A percentile compares a stretch with the other conserved stretches of the same genome.
These are phyloP conservation scores for Enteromius radiatus DNA, from an alignment of 2,797 vertebrate species.

Conservation along the genomic window DNA sequence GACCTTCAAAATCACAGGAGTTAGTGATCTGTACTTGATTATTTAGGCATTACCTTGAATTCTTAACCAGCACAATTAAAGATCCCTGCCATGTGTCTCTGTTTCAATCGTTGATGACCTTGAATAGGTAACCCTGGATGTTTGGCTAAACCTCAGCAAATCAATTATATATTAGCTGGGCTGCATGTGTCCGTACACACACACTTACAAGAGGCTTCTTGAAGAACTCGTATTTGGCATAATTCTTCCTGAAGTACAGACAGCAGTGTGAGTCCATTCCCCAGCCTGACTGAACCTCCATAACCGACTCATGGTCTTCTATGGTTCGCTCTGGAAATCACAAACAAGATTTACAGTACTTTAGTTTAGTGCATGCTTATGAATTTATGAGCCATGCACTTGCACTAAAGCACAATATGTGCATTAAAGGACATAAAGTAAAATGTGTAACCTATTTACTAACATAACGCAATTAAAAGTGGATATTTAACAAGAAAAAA, in stretches of 20 bases:
- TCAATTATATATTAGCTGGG: slow-evolving; percentile 37
- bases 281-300: slow-evolving; percentile 91
- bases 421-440: not conserved
- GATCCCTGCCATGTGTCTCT: slow-evolving; percentile 14
- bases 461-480: not conserved
- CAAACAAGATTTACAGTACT: not conserved
- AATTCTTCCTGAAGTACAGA: slow-evolving; percentile 96
- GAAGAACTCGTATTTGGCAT: slow-evolving; percentile 98
- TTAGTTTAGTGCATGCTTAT: not conserved
- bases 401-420: not conserved
- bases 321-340: slow-evolving; percentile 86
- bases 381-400: not conserved
- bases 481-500: not conserved
- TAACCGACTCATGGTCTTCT: slow-evolving; percentile 94
- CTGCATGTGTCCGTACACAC: slow-evolving; percentile 2
- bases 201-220: slow-evolving; percentile 90
- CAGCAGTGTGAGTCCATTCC: slow-evolving; percentile 90
- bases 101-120: slow-evolving; percentile 42
- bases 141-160: slow-evolving; percentile 26
- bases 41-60: slow-evolving; percentile 30
- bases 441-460: not conserved
- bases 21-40: slow-evolving; percentile 19
- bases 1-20: slow-evolving; percentile 3
- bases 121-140: slow-evolving; percentile 14
- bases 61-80: slow-evolving; percentile 20